phyloP scores from a whole-genome alignment of 2,888 invertebrate genomes.

The Belgica antarctica region DNA sequence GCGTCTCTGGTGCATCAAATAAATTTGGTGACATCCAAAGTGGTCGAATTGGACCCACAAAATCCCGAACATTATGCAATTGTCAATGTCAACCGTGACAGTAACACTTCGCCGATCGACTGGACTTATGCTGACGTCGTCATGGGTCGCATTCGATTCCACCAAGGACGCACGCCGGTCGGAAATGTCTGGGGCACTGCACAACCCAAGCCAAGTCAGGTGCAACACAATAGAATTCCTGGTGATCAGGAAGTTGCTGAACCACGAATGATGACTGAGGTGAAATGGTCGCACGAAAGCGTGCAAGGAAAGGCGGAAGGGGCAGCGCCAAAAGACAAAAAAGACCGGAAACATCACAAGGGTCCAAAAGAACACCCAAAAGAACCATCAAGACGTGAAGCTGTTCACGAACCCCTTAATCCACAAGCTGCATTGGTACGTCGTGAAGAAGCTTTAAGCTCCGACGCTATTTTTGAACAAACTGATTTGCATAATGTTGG shows the following conservation, averaged over 20 bases:
- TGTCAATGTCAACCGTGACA: conserved; percentile 51
- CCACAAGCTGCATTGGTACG: not conserved
- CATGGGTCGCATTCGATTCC: conserved; percentile 56
- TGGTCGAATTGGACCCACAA: conserved; percentile 74
- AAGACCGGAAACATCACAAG: not conserved
- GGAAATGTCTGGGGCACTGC: conserved; percentile 32
- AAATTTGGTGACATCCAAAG: conserved; percentile 68
- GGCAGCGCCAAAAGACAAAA: not conserved
- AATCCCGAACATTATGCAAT: conserved; percentile 35
- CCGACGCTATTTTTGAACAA: not conserved
- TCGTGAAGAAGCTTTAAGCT: not conserved
- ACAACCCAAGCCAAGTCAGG: conserved; percentile 1
- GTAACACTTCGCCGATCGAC: conserved; percentile 52
- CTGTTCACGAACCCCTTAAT: not conserved
- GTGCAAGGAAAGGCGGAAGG: not conserved
- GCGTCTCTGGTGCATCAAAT: conserved; percentile 68
- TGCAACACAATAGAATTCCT: not conserved
- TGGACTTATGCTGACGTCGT: conserved; percentile 69
- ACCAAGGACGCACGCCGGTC: conserved; percentile 26
- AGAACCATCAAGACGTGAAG: not conserved
- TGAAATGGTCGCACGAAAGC: not conserved
- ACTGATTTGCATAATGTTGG: not conserved
- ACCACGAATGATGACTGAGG: not conserved
- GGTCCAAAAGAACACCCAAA: not conserved
- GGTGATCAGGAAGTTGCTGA: not conserved